Percentiles rank a stretch among this genome's conserved stretches.
phyloP scores from a whole-genome alignment of 2,888 invertebrate genomes.

The Pammene fasciana region DNA sequence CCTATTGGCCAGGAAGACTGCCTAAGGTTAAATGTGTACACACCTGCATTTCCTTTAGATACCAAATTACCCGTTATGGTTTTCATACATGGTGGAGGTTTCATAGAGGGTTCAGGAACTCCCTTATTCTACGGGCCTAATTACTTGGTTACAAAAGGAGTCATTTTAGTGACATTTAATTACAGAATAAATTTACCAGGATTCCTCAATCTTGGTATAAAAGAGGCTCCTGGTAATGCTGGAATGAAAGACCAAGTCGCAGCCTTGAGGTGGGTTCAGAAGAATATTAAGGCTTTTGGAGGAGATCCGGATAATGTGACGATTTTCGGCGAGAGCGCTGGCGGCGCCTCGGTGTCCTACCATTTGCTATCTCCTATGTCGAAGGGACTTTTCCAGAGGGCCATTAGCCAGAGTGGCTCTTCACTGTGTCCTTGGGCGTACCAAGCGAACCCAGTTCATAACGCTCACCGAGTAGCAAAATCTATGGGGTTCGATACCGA shows the following conservation, averaged over 20 bases:
- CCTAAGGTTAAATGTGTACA: conserved; percentile 65
- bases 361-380: conserved; percentile 70
- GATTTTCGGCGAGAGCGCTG: conserved; percentile 74
- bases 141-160: conserved; percentile 62
- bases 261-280: conserved; percentile 66
- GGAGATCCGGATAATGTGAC: conserved; percentile 70
- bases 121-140: conserved; percentile 64
- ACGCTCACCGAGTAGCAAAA: conserved; percentile 68
- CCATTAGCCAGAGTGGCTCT: conserved; percentile 71
- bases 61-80: conserved; percentile 68
- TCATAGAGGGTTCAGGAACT: conserved; percentile 61
- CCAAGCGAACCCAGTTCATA: conserved; percentile 62
- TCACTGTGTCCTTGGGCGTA: conserved; percentile 64
- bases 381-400: conserved; percentile 70
- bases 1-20: conserved; percentile 65
- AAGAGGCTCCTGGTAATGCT: conserved; percentile 72
- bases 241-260: conserved; percentile 71
- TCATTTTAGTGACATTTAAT: conserved; percentile 68
- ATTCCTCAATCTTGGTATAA: conserved; percentile 64
- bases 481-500: conserved; percentile 59
- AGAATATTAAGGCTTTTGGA: conserved; percentile 64
- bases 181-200: conserved; percentile 72
- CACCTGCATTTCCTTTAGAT: conserved; percentile 54
- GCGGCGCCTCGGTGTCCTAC: conserved; percentile 65
- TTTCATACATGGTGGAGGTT: conserved; percentile 74